Percentiles rank a stretch among this genome's conserved stretches.
These are phyloP conservation scores for Pungitius pungitius DNA, from an alignment of 2,113 vertebrate species.

Conservation along the genomic window DNA sequence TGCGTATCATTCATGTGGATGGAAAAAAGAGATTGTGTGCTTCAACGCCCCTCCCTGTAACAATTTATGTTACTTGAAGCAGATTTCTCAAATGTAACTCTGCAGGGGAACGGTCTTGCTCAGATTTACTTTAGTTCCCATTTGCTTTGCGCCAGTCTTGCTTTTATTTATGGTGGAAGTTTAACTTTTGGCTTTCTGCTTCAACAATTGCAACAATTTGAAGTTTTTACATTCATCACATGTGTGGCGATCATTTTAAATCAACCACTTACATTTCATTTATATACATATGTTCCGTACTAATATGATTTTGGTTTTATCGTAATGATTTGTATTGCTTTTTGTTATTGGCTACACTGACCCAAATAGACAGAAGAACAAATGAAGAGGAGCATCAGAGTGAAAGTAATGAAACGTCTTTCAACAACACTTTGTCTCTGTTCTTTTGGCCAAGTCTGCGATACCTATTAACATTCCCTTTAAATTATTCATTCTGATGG, in stretches of 20 bases:
- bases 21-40: constrained; percentile 6
- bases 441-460: constrained; percentile 75
- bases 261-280: not conserved
- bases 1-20: constrained; percentile 31
- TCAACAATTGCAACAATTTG: constrained; percentile 29
- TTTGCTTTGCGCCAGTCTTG: constrained; percentile 31
- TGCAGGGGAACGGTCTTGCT: constrained; percentile 36
- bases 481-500: constrained; percentile 86
- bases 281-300: not conserved
- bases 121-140: constrained; percentile 47
- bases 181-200: constrained; percentile 53
- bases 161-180: constrained; percentile 60
- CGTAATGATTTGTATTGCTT: constrained; percentile 13
- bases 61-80: constrained; percentile 54
- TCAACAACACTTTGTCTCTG: constrained; percentile 78
- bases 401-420: constrained; percentile 77
- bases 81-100: constrained; percentile 55
- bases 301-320: constrained; percentile 1
- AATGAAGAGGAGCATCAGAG: constrained; percentile 73
- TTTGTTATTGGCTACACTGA: constrained; percentile 39
- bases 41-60: constrained; percentile 35
- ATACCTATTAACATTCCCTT: constrained; percentile 82
- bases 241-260: not conserved
- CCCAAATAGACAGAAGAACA: constrained; percentile 54
- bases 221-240: constrained; percentile 49